Base-by-base conservation (phyloP, 2,888 invertebrate genomes). In the Malthinus seriepunctatus region DNA sequence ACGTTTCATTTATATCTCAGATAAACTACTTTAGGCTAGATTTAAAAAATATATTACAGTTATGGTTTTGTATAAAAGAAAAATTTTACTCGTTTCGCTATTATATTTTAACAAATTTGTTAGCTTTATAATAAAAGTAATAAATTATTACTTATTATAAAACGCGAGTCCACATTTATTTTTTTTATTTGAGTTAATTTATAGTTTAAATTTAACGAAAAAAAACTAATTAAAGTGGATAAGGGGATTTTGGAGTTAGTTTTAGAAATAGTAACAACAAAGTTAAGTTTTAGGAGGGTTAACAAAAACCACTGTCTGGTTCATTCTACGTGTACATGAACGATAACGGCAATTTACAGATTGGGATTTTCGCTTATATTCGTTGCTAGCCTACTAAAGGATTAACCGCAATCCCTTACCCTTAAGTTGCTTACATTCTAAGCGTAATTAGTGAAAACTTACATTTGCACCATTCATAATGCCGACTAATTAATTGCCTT, bases 281-380 rank as follows among this genome's bases (percentile, higher is more conserved):
- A 48, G 46, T 23, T 38, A 57, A 51, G 39, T 57, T 51, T 38
- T 23, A 12, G 34, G 23, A 32, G 44, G 42, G 52, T 44, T 48
- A 42, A 49, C 58, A 58, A 58, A 56, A 58, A 58, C 48, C 48
- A 32, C 32, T 53, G 42, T 49, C 48, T 47, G 52, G 48, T 49
- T 42, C 39, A 42, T 42, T 56, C 48, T 52, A 58, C 51, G 58
- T 58, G 58, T 58, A 58, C 33, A 53, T 38, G 45, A 58, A 58
- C 39, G 58, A 53, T 58, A 58, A 58, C 38, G 49, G 58, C 49
- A 49, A 53, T 58, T 58, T 53, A 53, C 58, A 58, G 58, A 58
- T 58, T 58, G 49, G 52, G 47, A 58, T 49, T 58, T 58, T 49
- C 37, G 38, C 32, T 51, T 51, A 42, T 39, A 50, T 56, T 34